Evolutionary conservation across 2,797 vertebrate genomes (phyloP), one percentile per base, ranked within the genome.

Genomic region (Tragopan temminckii): DNA sequence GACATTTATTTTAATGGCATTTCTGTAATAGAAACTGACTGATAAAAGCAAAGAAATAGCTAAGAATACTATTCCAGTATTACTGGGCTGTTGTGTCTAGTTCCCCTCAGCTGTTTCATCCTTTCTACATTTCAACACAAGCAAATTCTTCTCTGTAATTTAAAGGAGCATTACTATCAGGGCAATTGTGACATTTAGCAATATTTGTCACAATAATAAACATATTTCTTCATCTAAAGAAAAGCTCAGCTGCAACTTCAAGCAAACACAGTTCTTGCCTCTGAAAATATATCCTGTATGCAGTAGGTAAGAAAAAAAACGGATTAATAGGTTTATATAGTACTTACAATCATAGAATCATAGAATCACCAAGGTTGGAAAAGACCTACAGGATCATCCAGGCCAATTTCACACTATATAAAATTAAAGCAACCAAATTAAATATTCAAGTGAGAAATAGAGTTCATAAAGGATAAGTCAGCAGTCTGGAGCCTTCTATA

Each of bases 11-110:
- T 71, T 69, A 71, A 68, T 50, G 55, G 6, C 4, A 15, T 75
- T 76, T 58, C 38, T 50, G 24, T 45, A 66, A 43, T 7, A 71
- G 53, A 76, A 80, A 2, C 24, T 89, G 33, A 53, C 16, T 67
- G 64, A 89, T 71, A 78, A 92, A 69, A 78, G 11, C 25, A 62
- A 79, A 8, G 24, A 88, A 72, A 42, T 43, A 76, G 33, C 8
- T 4, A 15, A 72, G 7, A 5, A 3, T 78, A 10, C 14, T 4
- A 21, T 81, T 70, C 36, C 1, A 1, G 6, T 18, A 3, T 58
- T 79, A 75, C 0, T 0, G 17, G 10, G 6, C 17, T 55, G 7
- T 25, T 79, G 31, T 45, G 68, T 38, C 46, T n/a, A 48, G 19
- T 13, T 4, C 17, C 36, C 53, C 35, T 52, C 23, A 61, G 31